These are phyloP conservation scores for Aplysia californica DNA, from an alignment of 1,140 invertebrate species.

Conservation along the genomic window DNA sequence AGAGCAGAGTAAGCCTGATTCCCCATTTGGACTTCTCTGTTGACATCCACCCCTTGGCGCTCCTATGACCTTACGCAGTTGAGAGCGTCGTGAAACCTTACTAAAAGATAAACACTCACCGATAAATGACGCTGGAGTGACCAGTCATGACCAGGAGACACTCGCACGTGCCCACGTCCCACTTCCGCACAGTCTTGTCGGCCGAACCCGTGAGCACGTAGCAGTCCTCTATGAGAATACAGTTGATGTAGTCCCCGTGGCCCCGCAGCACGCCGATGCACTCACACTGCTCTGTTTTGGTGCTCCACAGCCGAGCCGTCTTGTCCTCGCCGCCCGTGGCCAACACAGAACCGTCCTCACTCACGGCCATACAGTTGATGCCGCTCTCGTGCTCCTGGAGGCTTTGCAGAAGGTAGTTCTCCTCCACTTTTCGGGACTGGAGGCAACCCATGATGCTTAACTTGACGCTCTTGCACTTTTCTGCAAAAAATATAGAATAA, in stretches of 20 bases:
- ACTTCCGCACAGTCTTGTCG: conserved; percentile 72
- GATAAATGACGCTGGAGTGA: conserved; percentile 69
- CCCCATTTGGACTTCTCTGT: no score
- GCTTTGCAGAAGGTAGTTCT: conserved; percentile 54
- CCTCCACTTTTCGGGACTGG: conserved; percentile 50
- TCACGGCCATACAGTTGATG: conserved; percentile 72
- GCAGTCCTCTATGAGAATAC: conserved; percentile 69
- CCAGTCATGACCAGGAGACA: conserved; percentile 69
- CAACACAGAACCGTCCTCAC: conserved; percentile 71
- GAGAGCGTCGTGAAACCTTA: no score
- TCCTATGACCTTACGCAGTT: no score
- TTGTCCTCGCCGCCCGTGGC: conserved; percentile 72
- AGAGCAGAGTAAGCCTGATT: no score
- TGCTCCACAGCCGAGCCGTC: conserved; percentile 70
- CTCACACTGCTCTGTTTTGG: conserved; percentile 69
- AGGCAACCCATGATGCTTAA: conserved; percentile 53
- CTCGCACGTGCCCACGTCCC: conserved; percentile 71
- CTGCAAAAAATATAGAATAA: neutral
- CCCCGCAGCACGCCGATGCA: conserved; percentile 70
- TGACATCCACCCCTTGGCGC: no score
- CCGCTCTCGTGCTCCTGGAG: conserved; percentile 66
- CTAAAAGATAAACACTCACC: conserved; percentile 23
- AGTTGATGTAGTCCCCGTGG: conserved; percentile 71
- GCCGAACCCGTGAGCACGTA: conserved; percentile 71
- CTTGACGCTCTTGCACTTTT: neutral